phyloP scores from a whole-genome alignment of 2,797 vertebrate species.

The Rachycentron canadum region DNA sequence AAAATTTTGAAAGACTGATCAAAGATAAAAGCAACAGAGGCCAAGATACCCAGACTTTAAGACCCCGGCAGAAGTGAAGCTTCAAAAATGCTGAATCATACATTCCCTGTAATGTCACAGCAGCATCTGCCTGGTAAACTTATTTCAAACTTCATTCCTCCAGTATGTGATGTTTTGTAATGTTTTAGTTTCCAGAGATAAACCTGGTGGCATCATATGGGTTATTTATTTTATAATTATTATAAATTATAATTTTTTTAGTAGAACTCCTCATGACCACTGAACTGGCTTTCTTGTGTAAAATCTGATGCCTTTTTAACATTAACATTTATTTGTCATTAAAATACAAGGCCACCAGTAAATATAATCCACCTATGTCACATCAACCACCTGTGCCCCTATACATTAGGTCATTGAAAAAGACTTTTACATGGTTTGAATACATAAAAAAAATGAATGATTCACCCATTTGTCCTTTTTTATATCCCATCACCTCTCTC shows the following conservation, averaged over 20 bases:
- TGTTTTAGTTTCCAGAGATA: conserved; percentile 20
- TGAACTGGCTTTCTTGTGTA: not conserved
- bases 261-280: not conserved
- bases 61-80: no score
- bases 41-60: no score
- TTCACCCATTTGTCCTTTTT: not conserved
- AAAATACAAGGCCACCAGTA: not conserved
- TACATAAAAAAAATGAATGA: not conserved
- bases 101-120: no score
- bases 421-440: conserved; percentile 9
- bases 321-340: not conserved
- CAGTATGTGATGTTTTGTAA: conserved; percentile 1
- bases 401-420: not conserved
- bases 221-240: not conserved
- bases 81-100: no score
- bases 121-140: no score
- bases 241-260: not conserved
- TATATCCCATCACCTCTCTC: no score
- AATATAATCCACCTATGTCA: not conserved
- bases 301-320: conserved; percentile 1
- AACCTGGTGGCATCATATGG: not conserved
- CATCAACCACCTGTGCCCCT: not conserved
- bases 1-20: no score
- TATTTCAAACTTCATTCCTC: not conserved
- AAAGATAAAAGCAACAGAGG: no score